Evolutionary conservation across 2,797 vertebrate genomes (phyloP), one percentile per base, ranked within the genome.

Genomic region (Merluccius polli): DNA sequence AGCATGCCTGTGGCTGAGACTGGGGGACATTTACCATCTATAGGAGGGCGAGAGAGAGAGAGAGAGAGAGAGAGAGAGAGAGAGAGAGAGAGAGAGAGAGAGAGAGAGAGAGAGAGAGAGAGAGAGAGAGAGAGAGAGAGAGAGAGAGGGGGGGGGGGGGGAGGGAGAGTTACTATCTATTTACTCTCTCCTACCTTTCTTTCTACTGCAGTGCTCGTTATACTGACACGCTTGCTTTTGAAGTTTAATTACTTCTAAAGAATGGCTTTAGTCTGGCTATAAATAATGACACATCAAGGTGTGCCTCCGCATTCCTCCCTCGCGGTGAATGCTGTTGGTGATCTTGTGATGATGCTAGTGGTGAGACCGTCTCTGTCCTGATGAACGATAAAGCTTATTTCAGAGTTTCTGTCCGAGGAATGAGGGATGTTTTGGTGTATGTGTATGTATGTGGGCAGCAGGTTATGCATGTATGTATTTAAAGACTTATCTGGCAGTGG

Each of bases 161-260:
- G 41, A 44, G 41, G 27, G 32, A 36, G 70, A 71, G 70, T 38
- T 33, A 24, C 9, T 15, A 30, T 31, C 67, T 16, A 33, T 18
- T 52, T 11, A 15, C 27, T 44, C 74, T 44, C 74, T 44, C 36
- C 30, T 13, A 16, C 24, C 35, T 27, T 68, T 10, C 30, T 9
- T 10, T 44, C 67, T 41, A 9, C 13, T 29, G 27, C 5, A 30
- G 13, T 31, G 2, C 52, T 78, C 70, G 75, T 71, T 83, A n/a
- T 33, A 33, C 69, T 15, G 18, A 24, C 48, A 77, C 73, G 73
- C 81, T 91, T 82, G 86, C 86, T 91, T 85, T 76, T 82, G 79
- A 78, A 83, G 83, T 88, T 73, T 91, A 91, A 93, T 92, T 90
- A 88, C 87, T 90, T 91, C 92, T 79, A 73, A 83, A 88, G 77